Evolutionary conservation across 2,888 invertebrate species (phyloP), one percentile per base, ranked within the genome.

Genomic region (Hirtodrosophila alboralis): DNA sequence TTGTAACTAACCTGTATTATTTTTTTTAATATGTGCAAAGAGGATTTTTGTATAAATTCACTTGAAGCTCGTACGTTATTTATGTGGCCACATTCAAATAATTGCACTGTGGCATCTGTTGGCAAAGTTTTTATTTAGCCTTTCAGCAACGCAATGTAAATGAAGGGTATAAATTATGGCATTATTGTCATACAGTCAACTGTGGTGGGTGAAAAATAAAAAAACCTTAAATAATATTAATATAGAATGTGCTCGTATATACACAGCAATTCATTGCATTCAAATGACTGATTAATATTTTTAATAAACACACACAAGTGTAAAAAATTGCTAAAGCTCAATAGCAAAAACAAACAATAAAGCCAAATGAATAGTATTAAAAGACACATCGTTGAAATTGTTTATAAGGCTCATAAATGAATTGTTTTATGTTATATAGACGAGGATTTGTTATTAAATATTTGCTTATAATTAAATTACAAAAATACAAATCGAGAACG

Each of bases 211-310:
- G 18, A 3, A 23, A 8, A 12, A 13, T 4, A 21, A 30, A 51
- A 26, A 34, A 51, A 47, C 53, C 57, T 48, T 71, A 71, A 71
- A 54, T 30, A 59, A 59, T 48, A 52, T 71, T 49, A 62, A 67
- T 44, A 41, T 44, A 41, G 43, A 60, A 26, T 41, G 28, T 34
- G 27, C 26, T 27, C 44, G 41, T 10, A 44, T 16, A 57, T 49
- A 59, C 28, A 66, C 38, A 49, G 86, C 86, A 88, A 80, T 78
- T 83, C 80, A 78, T 83, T 87, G 87, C 87, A 87, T 84, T 84
- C 71, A 87, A 86, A 87, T 81, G 87, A 88, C 88, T 88, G 88
- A 88, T 87, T 86, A 83, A 87, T 78, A 87, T 81, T 81, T 84
- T 74, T 84, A 84, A 84, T 84, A 81, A 75, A 81, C 65, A 86